These are phyloP conservation scores for Pteropus rufus DNA, from an alignment of 2,797 vertebrate genomes.

Conservation along the genomic window DNA sequence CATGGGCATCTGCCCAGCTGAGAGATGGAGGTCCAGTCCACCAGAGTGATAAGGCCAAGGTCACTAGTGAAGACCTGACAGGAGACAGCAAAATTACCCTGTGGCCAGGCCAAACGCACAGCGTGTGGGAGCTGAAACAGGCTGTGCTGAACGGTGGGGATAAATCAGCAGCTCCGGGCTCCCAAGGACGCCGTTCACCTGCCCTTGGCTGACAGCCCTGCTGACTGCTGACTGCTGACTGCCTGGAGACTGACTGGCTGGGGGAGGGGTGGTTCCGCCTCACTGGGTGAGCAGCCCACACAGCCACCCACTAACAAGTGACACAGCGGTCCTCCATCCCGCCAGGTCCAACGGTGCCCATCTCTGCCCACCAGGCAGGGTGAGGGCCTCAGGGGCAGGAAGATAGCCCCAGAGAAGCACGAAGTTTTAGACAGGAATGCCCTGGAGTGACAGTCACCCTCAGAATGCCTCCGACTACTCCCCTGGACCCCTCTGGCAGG, in stretches of 20 bases:
- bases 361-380: neutral
- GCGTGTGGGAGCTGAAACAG: neutral
- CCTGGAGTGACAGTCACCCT: neutral
- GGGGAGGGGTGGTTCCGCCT: neutral
- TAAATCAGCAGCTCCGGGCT: constrained; percentile 35
- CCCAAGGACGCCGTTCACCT: constrained; percentile 63
- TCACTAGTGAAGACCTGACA: neutral
- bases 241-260: constrained; percentile 24
- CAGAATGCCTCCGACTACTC: neutral
- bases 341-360: neutral
- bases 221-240: neutral
- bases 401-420: neutral
- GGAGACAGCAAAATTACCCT: neutral
- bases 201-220: constrained; percentile 53
- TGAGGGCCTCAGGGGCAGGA: neutral
- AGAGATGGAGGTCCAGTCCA: neutral
- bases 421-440: neutral
- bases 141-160: neutral
- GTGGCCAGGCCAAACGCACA: neutral
- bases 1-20: neutral
- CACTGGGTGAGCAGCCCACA: neutral
- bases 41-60: neutral
- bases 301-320: neutral
- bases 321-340: neutral
- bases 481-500: neutral